Conservation (phyloP, 2,888 invertebrate genomes). For the Ophioninae sp. region DNA sequence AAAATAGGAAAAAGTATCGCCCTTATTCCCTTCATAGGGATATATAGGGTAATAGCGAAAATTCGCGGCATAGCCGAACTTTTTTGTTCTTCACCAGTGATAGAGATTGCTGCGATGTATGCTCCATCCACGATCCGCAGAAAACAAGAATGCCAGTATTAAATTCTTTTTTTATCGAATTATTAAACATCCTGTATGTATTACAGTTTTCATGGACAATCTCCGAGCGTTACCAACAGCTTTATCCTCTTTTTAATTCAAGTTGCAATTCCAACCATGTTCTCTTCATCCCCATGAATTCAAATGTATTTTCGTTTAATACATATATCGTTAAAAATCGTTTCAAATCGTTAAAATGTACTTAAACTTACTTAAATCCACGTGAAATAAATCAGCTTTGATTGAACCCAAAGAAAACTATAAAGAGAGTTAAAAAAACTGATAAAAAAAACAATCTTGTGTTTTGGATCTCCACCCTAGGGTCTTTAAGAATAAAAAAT, state of each 20-base stretch:
- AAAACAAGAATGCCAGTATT: background rate
- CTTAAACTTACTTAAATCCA: no score
- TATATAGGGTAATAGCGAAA: background rate
- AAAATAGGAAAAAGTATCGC: background rate
- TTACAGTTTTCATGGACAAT: background rate
- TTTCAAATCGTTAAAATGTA: no score
- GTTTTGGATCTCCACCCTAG: no score
- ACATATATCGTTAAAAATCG: no score
- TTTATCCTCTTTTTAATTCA: no score
- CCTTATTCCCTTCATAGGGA: background rate
- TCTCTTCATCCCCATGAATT: no score
- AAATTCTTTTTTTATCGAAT: background rate
- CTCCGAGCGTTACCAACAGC: background rate
- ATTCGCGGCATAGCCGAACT: background rate
- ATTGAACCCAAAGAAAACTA: background rate
- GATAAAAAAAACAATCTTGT: no score
- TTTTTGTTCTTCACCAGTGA: background rate
- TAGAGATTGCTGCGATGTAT: background rate
- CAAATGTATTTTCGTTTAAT: no score
- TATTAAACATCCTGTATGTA: background rate
- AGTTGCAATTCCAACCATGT: no score
- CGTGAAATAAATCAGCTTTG: background rate
- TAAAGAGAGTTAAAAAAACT: background rate
- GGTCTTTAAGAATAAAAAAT: no score
- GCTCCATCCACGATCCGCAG: background rate